phyloP scores from a whole-genome alignment of 2,888 invertebrate genomes.

The Aporophyla nigra region DNA sequence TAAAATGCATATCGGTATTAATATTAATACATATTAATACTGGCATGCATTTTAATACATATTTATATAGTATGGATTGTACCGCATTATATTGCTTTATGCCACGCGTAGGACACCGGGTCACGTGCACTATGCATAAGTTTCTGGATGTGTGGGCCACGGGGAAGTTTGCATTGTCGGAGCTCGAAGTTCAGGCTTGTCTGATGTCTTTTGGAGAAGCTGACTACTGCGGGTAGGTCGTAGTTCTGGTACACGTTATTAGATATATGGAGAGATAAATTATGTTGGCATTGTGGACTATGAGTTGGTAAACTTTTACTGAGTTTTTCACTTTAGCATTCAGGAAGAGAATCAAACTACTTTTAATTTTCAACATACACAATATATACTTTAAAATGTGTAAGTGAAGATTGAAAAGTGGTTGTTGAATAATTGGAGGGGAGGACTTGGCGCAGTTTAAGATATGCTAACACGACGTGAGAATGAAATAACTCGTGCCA shows the following conservation, averaged over 20 bases:
- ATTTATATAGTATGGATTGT: not conserved
- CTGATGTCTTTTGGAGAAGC: slow-evolving; percentile 37
- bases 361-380: not conserved
- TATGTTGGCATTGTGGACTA: slow-evolving; percentile 13
- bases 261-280: slow-evolving; percentile 3
- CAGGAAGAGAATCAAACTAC: not conserved
- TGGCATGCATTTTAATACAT: no score
- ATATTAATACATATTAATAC: no score
- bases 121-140: slow-evolving; percentile 26
- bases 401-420: not conserved
- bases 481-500: not conserved
- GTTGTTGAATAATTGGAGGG: not conserved
- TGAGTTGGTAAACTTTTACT: not conserved
- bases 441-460: not conserved
- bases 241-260: slow-evolving; percentile 1
- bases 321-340: not conserved
- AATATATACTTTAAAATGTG: not conserved
- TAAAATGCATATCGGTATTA: no score
- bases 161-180: slow-evolving; percentile 44
- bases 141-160: slow-evolving; percentile 27
- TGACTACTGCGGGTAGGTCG: slow-evolving; percentile 12
- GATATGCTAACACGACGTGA: not conserved
- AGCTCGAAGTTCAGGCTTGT: slow-evolving; percentile 33
- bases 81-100: not conserved
- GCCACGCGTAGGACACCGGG: not conserved